Base-by-base conservation (phyloP, 2,113 vertebrate genomes). In the Cacatua alba region DNA sequence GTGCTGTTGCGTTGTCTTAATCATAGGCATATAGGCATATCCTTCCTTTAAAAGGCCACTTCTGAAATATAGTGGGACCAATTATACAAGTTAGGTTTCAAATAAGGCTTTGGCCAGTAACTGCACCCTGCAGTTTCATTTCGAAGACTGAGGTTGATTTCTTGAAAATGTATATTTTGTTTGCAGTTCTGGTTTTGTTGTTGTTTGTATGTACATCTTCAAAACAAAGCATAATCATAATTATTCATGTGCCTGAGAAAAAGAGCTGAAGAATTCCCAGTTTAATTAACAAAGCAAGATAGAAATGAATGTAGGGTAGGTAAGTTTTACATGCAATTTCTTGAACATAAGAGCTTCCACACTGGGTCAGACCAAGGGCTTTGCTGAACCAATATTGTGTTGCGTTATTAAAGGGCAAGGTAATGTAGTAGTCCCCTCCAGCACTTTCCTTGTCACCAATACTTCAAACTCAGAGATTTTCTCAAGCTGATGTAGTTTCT, bases 371-470 rank as follows among this genome's bases (percentile, higher is more conserved):
- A 37, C 7, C 7, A 59, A 67, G 23, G 31, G 17, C 41, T 88
- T 71, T 92, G 17, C 64, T 67, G 23, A 13, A 52, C 49, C 26
- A 10, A 6, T n/a, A 65, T 4, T 0, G 0, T 14, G 5, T 19
- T 51, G 31, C n/a, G 5, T 51, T 64, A 29, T 16, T 62, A 62
- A 44, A 87, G 35, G 53, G 8, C 52, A 60, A 71, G 25, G 59
- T 24, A 65, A 16, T 46, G 21, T 13, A 31, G 9, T 7, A 44
- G 31, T 19, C 13, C 59, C 11, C 46, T n/a, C 29, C 63, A 57
- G 44, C 39, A 44, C 35, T 72, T 71, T 69, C 8, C 29, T 20
- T 63, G 29, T 37, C 29, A 33, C 46, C n/a, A 41, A 0, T 51
- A 88, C 74, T 69, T 77, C 53, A 82, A 33, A 55, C 17, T 79